Percentiles rank a stretch among this genome's conserved stretches.
Conservation (phyloP, 2,888 invertebrate species). For the Polymixis flavicincta region DNA sequence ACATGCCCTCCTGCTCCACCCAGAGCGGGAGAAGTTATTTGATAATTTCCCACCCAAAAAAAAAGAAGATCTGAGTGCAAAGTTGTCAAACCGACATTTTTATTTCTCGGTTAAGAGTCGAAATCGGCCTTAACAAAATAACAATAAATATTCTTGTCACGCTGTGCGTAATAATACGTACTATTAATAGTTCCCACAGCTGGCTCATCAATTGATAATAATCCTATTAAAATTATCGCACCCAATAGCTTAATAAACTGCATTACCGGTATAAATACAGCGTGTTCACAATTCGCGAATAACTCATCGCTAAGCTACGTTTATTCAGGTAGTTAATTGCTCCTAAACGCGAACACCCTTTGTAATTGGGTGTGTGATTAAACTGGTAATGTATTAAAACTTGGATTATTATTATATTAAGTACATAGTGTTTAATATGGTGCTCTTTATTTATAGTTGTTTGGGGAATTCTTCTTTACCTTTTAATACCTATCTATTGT, state of each 20-base stretch:
- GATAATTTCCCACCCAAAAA: too few species aligned
- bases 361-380: constrained; percentile 36
- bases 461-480: too few species aligned
- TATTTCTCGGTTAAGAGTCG: not conserved
- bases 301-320: constrained; percentile 51
- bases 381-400: constrained; percentile 25
- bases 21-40: too few species aligned
- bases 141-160: not conserved
- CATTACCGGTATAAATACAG: constrained; percentile 43
- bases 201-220: constrained; percentile 35
- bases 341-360: constrained; percentile 37
- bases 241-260: constrained; percentile 56
- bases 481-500: too few species aligned
- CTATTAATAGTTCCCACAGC: constrained; percentile 1
- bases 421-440: not conserved
- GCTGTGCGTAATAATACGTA: not conserved
- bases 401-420: constrained; percentile 11
- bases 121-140: not conserved
- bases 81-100: too few species aligned
- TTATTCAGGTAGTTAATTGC: constrained; percentile 51
- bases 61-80: too few species aligned
- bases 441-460: not conserved
- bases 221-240: constrained; percentile 40
- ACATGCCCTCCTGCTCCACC: too few species aligned
- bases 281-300: constrained; percentile 33